A percentile compares a stretch with the other conserved stretches of the same genome.
phyloP scores from a whole-genome alignment of 2,113 vertebrate species.

The Caranx ignobilis region DNA sequence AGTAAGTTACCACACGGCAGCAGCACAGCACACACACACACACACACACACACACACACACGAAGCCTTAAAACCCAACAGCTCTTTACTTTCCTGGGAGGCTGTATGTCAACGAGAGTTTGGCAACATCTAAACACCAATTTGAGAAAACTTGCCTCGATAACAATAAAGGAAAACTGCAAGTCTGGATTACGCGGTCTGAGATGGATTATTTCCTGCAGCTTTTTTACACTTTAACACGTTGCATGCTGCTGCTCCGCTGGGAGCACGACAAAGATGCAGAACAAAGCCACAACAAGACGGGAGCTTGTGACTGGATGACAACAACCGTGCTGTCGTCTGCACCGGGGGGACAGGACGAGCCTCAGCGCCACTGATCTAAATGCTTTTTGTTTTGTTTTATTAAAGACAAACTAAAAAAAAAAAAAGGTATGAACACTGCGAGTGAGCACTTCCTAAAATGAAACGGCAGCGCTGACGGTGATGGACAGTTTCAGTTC shows the following conservation, averaged over 20 bases:
- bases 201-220: not conserved
- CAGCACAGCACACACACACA: too few species aligned
- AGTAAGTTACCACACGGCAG: not conserved
- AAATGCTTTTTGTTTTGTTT: not conserved
- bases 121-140: not conserved
- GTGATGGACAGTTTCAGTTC: constrained; percentile 4
- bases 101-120: not conserved
- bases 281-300: not conserved
- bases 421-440: not conserved
- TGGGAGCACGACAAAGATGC: constrained; percentile 34
- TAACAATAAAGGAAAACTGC: not conserved
- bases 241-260: constrained; percentile 1
- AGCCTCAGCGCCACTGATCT: not conserved
- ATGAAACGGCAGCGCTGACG: not conserved
- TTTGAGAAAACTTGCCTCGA: not conserved
- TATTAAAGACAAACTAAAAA: not conserved
- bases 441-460: constrained; percentile 4
- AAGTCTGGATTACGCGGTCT: not conserved
- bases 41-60: too few species aligned
- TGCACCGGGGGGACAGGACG: not conserved
- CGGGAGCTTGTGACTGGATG: not conserved
- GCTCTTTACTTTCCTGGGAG: not conserved
- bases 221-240: not conserved
- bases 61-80: not conserved
- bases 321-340: not conserved